These are phyloP conservation scores for Pachyramphus minor DNA, from an alignment of 2,113 vertebrate genomes.

Conservation along the genomic window DNA sequence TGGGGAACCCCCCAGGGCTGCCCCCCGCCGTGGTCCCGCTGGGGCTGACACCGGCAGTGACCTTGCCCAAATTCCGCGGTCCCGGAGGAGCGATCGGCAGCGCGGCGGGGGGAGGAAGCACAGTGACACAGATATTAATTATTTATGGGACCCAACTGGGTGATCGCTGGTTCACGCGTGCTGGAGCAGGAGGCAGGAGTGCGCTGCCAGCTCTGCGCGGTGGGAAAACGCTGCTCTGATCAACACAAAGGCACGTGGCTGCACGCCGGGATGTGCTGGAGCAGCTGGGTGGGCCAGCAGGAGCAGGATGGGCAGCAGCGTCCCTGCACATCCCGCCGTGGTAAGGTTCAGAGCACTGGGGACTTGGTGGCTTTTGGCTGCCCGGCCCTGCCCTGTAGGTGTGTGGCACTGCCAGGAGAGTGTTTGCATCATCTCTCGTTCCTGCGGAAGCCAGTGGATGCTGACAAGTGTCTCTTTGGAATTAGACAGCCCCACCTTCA, in stretches of 20 bases:
- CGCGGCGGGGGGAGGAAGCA: background rate
- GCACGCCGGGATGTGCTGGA: background rate
- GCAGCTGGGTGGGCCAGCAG: background rate
- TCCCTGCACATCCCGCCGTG: fast-evolving
- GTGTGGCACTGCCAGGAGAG: background rate
- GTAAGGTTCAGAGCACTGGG: fast-evolving
- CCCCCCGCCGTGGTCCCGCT: no score
- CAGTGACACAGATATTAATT: background rate
- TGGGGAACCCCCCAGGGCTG: background rate
- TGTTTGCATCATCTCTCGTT: background rate
- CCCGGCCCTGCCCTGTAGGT: background rate
- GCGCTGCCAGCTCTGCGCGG: background rate
- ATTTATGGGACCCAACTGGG: background rate
- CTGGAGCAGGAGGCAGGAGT: background rate
- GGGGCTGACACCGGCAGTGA: background rate
- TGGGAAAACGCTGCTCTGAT: background rate
- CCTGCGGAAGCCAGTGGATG: background rate
- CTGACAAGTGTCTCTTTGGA: background rate
- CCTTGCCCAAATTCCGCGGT: background rate
- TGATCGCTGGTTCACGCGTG: background rate
- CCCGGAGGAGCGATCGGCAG: background rate
- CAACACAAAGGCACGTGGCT: slow-evolving; percentile 7
- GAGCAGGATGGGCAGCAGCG: background rate
- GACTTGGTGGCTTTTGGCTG: background rate
- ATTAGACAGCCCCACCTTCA: background rate